Conservation (phyloP, 2,113 vertebrate genomes). For the Shinisaurus crocodilurus region DNA sequence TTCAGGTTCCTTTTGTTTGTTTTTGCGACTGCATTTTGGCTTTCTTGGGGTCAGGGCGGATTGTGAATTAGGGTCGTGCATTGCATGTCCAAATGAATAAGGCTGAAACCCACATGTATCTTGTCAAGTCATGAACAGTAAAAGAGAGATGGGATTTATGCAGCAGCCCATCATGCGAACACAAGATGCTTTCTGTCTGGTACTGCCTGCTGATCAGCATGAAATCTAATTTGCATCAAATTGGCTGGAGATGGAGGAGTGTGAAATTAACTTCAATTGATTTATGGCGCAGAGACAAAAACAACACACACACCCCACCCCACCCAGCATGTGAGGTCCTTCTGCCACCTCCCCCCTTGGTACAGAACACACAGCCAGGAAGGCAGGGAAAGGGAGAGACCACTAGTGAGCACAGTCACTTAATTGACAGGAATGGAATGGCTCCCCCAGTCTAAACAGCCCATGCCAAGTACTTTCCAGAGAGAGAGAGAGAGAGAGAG, state of each 20-base stretch:
- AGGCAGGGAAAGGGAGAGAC: neutral
- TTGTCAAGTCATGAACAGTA: neutral
- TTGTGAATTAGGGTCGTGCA: neutral
- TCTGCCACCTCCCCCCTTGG: neutral
- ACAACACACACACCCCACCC: neutral
- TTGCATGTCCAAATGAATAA: neutral
- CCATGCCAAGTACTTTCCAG: neutral
- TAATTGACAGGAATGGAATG: neutral
- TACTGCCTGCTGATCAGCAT: neutral
- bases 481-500: neutral
- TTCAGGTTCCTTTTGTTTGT: neutral
- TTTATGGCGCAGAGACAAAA: neutral
- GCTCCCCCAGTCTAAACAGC: neutral
- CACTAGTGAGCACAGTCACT: no score
- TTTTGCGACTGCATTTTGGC: neutral
- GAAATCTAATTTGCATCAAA: slow-evolving; percentile 33
- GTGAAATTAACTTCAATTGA: slow-evolving; percentile 31
- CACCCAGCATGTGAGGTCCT: neutral
- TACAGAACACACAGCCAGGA: neutral
- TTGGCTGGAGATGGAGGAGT: slow-evolving; percentile 8
- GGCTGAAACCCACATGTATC: neutral
- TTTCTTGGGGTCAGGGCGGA: neutral
- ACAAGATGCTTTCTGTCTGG: neutral
- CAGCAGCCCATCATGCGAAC: neutral
- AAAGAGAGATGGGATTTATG: neutral